phyloP scores from a whole-genome alignment of 1,140 invertebrate genomes.

The Adelges cooleyi region DNA sequence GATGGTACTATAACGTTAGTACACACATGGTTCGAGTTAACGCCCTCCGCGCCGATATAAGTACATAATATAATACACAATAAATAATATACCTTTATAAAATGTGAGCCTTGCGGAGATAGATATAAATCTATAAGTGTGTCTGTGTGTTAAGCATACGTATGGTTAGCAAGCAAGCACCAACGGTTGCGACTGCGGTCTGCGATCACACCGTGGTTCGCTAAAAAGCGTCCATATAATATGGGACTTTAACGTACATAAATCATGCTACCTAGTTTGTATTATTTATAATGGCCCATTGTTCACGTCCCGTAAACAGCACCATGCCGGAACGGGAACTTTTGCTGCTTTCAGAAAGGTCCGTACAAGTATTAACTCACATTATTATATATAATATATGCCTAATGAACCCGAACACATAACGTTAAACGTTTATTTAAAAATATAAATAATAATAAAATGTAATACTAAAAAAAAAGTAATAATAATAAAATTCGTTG shows the following conservation, averaged over 20 bases:
- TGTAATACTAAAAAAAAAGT: too few species aligned
- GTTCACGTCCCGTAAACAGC: neutral
- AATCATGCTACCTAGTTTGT: constrained; percentile 22
- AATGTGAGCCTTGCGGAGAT: neutral
- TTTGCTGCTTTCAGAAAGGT: neutral
- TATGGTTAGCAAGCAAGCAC: too few species aligned
- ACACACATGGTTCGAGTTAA: neutral
- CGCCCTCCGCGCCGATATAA: neutral
- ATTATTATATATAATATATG: neutral
- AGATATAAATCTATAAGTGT: constrained; percentile 29
- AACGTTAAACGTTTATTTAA: constrained; percentile 6
- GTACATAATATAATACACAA: constrained; percentile 6
- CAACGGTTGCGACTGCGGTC: neutral
- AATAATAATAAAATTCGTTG: neutral
- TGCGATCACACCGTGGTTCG: neutral
- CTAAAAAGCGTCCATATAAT: neutral
- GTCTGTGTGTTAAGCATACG: neutral
- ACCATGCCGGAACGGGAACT: neutral
- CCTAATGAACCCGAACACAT: constrained; percentile 2
- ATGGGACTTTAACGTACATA: constrained; percentile 1
- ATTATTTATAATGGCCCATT: constrained; percentile 27
- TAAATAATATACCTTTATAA: constrained; percentile 24
- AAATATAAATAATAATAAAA: too few species aligned
- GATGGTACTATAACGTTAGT: too few species aligned
- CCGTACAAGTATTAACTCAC: neutral